Base-by-base conservation (phyloP, 2,797 vertebrate species). In the Oreochromis grahami region DNA sequence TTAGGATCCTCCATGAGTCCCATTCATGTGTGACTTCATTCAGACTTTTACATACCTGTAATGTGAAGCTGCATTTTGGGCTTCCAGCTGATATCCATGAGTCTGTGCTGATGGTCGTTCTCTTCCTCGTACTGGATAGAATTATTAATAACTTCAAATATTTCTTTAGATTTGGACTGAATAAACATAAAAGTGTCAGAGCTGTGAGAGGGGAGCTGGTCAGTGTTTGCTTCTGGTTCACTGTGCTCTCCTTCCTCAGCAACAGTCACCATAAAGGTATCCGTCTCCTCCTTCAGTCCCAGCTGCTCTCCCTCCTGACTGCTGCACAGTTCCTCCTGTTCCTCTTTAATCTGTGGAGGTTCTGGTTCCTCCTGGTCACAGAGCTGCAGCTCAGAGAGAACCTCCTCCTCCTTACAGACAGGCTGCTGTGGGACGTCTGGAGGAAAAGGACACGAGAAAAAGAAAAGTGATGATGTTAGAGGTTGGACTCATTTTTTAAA, bases 111-210 rank as follows among this genome's bases (percentile, higher is more conserved):
- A 52, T 21, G 51, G 0, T 52, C 3, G 0, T 12, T 52, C 51
- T 52, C 50, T 21, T 52, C 50, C 50, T 52, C 9, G n/a, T 52
- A 52, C 50, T 0, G 50, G 51, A 51, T n/a, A 51, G 48, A 51
- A 51, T 51, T 51, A n/a, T 51, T 51, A 51, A 51, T 51, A 51
- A 51, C 48, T 51, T 51, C 48, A 51, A 51, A 51, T 51, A 51
- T 51, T 52, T 52, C 50, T 52, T 52, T 1, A 21, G 50, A 52
- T 21, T 52, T 52, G 50, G 50, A 52, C 50, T 52, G 50, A 52
- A 51, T 5, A n/a, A 51, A 51, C 0, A 0, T 5, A 50, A 50
- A 50, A 1, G 0, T 50, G 0, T 51, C 48, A 51, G 48, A 51
- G 19, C 19, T 51, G 48, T 51, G 0, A 0, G 48, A 51, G 19